Conservation (phyloP, 2,888 invertebrate species). For the Branchipolynoe longqiensis region DNA sequence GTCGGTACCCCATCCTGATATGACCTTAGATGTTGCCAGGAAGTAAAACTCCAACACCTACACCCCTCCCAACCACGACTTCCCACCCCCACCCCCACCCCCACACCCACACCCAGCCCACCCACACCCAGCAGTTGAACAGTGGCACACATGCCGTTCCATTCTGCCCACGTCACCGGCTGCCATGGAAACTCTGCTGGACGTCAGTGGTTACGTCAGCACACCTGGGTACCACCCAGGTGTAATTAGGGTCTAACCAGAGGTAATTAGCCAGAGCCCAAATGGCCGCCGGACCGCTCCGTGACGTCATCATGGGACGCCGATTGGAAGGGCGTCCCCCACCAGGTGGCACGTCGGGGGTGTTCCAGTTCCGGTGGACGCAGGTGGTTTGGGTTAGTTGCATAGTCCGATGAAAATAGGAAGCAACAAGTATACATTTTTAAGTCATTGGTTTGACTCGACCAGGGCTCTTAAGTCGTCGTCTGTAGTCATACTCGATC, state of each 20-base stretch:
- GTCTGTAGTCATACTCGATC: too few relatives aligned
- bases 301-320: constrained; percentile 16
- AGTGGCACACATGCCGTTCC: too few relatives aligned
- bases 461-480: too few relatives aligned
- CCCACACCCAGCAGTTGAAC: too few relatives aligned
- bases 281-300: constrained; percentile 2
- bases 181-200: constrained; percentile 11
- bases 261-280: constrained; percentile 3
- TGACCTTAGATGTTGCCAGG: background rate
- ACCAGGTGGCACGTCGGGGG: background rate
- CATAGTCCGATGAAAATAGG: too few relatives aligned
- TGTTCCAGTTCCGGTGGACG: background rate
- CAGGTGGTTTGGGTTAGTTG: background rate
- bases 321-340: background rate
- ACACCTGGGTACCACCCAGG: background rate
- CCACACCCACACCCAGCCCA: background rate
- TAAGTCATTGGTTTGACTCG: too few relatives aligned
- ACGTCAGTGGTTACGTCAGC: background rate
- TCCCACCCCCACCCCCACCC: too few relatives aligned
- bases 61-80: background rate
- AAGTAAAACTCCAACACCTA: background rate
- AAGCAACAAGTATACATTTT: too few relatives aligned
- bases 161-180: background rate
- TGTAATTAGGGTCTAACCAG: constrained; percentile 38
- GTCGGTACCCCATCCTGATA: background rate